Base-by-base conservation (phyloP, 2,888 invertebrate genomes). In the Augochlorella aurata region DNA sequence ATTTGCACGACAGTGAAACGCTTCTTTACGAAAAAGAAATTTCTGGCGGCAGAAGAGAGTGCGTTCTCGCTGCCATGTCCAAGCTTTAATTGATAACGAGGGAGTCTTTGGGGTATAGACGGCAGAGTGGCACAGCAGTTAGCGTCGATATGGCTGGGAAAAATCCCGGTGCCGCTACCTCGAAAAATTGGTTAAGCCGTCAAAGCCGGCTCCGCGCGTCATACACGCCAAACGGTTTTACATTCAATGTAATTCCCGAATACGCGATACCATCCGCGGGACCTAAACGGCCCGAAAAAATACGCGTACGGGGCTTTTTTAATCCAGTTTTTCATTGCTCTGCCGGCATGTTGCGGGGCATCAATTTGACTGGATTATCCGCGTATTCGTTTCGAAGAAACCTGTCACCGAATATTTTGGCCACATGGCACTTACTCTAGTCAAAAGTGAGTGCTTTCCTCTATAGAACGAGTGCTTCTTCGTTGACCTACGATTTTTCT, bases 251-350 rank as follows among this genome's bases (percentile, higher is more conserved):
- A 79, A 79, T 68, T 79, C 66, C 21, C 49, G 50, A 65, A 24
- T 29, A 74, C 52, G 67, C 38, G 61, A 71, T 66, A 24, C n/a
- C 61, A 38, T 61, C 61, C 69, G 61, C 65, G 66, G 47, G 49
- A 77, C 73, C 50, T 71, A 82, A 82, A 81, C 70, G 66, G 81
- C 61, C 52, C 52, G 73, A 74, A 74, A 75, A 73, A 76, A 76
- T 38, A 50, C 47, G 58, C 74, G 65, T 69, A 18, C 63, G 54
- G 21, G 5, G 14, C 21, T 54, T 24, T 54, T 54, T 54, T 24
- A 54, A 54, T 54, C 54, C 21, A 54, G 21, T 12, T 54, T 54
- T 54, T 54, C 21, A 24, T 54, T 24, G 54, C 54, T 21, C 14
- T 14, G 14, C 21, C 21, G 21, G 21, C 21, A 1, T 7, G 21